Percentiles rank a stretch among this genome's conserved stretches.
These are phyloP conservation scores for Gryllus bimaculatus DNA, from an alignment of 1,140 invertebrate genomes.

Conservation along the genomic window DNA sequence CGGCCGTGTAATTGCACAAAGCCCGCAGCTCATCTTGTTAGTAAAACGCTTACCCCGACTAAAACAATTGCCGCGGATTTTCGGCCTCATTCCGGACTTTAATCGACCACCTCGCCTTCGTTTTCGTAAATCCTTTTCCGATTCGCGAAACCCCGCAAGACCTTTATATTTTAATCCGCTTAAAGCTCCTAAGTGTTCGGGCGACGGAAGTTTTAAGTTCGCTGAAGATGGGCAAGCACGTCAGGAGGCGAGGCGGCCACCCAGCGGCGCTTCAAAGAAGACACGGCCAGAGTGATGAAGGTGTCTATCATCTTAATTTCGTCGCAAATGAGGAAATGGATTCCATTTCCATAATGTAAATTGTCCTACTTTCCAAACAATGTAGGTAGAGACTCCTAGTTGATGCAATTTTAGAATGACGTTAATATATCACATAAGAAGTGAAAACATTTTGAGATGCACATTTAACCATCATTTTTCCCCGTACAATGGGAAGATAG, in stretches of 20 bases:
- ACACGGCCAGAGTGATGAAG: too few species aligned
- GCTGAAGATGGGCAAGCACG: neutral
- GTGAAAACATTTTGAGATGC: too few species aligned
- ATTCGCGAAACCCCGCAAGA: neutral
- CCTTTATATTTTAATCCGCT: constrained; percentile 5
- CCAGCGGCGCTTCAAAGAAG: too few species aligned
- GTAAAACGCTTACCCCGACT: neutral
- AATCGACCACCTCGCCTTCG: neutral
- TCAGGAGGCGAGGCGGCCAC: neutral
- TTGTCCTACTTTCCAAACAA: too few species aligned
- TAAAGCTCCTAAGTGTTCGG: neutral
- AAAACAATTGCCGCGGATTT: constrained; percentile 4
- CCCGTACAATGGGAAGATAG: too few species aligned
- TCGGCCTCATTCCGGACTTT: neutral
- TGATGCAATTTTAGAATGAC: too few species aligned
- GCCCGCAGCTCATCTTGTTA: neutral
- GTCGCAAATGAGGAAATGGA: too few species aligned
- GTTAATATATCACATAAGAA: too few species aligned
- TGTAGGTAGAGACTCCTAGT: too few species aligned
- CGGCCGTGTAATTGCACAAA: neutral
- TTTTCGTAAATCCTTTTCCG: neutral
- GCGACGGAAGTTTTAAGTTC: neutral
- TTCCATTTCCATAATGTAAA: too few species aligned
- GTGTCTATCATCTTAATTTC: too few species aligned
- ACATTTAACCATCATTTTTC: too few species aligned